phyloP scores from a whole-genome alignment of 2,113 vertebrate genomes.

The Scopus umbretta region DNA sequence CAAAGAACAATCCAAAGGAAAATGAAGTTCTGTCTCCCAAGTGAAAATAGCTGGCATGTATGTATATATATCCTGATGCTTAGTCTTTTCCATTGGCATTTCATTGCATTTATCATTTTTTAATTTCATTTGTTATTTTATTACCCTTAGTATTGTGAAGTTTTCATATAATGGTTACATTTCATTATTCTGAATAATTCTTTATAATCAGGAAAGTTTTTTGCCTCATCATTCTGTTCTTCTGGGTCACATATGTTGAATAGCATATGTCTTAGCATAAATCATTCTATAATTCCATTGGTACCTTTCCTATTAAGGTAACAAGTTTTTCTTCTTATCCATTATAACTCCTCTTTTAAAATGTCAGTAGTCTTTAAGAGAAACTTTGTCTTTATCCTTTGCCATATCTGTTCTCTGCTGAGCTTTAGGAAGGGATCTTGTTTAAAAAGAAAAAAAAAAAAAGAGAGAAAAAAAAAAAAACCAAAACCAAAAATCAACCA shows the following conservation, averaged over 20 bases:
- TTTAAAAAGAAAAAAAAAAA: too few relatives aligned
- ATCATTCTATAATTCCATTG: background rate
- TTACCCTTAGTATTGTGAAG: background rate
- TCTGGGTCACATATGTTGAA: background rate
- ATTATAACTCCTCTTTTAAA: background rate
- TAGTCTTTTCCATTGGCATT: background rate
- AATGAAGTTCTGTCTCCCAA: background rate
- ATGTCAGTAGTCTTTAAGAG: background rate
- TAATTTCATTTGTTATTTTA: background rate
- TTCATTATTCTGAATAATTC: background rate
- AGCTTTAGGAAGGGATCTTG: background rate
- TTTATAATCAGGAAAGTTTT: background rate
- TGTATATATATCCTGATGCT: background rate
- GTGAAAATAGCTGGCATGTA: background rate
- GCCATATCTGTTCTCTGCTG: background rate
- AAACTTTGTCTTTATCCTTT: background rate
- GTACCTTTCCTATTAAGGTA: background rate
- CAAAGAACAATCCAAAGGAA: background rate
- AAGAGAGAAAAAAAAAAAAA: too few relatives aligned
- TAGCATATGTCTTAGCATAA: background rate
- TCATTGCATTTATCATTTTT: background rate
- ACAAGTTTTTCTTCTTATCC: background rate
- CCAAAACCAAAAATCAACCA: too few relatives aligned
- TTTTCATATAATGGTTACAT: background rate
- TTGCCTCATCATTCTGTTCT: background rate